These are phyloP conservation scores for Argyresthia albistria DNA, from an alignment of 2,888 invertebrate species.

Conservation along the genomic window DNA sequence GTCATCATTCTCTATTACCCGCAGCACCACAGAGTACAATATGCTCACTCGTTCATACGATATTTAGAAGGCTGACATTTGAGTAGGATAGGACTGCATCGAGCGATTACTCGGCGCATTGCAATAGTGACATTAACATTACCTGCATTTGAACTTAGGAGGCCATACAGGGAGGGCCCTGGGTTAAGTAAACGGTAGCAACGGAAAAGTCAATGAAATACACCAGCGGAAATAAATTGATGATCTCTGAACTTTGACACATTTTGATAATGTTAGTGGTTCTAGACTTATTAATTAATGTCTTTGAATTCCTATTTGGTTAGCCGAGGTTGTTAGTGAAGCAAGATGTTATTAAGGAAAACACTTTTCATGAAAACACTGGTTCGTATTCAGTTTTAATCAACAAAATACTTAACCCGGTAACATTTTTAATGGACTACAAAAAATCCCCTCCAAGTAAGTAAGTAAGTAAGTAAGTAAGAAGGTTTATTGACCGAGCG, in stretches of 20 bases:
- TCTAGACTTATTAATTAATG: too few relatives aligned
- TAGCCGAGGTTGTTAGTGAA: not conserved
- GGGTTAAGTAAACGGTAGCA: not conserved
- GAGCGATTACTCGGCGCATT: conserved; percentile 31
- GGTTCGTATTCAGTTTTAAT: too few relatives aligned
- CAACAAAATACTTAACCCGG: too few relatives aligned
- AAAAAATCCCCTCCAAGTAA: too few relatives aligned
- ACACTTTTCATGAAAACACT: too few relatives aligned
- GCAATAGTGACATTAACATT: conserved; percentile 40
- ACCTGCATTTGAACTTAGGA: conserved; percentile 29
- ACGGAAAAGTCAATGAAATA: conserved; percentile 1
- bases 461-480: too few relatives aligned
- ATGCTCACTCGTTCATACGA: conserved; percentile 14
- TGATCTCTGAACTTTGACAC: conserved; percentile 1
- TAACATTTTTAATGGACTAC: too few relatives aligned
- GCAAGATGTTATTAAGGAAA: too few relatives aligned
- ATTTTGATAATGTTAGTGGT: not conserved
- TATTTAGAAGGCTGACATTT: conserved; percentile 44
- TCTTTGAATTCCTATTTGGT: not conserved
- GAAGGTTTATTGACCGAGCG: too few relatives aligned
- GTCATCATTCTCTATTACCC: too few relatives aligned
- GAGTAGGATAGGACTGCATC: conserved; percentile 24
- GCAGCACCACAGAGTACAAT: too few relatives aligned
- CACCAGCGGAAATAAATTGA: not conserved
- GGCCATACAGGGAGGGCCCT: conserved; percentile 11